Evolutionary conservation across 2,113 vertebrate genomes (phyloP), one percentile per base, ranked within the genome.

Genomic region (Datnioides undecimradiatus): DNA sequence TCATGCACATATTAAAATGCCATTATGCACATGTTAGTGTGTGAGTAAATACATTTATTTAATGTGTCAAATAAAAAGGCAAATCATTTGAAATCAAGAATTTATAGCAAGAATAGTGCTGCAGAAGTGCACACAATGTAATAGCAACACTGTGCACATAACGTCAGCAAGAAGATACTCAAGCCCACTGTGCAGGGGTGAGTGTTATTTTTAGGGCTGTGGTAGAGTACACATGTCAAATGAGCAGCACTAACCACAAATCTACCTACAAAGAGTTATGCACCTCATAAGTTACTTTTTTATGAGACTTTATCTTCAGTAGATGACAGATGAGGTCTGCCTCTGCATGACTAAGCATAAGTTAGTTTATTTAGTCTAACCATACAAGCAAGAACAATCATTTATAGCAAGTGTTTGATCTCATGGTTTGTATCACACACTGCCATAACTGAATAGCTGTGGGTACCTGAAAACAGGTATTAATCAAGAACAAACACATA

Each of bases 181-280:
- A 60, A 79, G 81, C 68, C 72, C 82, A 86, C 74, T 77, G 73
- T 69, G 58, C 59, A 65, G 62, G 82, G 84, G 23, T 68, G 52
- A 40, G 78, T 23, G 86, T 76, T 93, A 92, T 93, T 91, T 94
- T 91, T 94, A 92, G 90, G 67, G 48, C 52, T 16, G 58, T 70
- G 74, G 67, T 43, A 33, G 74, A 85, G 65, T 74, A 23, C 69
- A 73, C 76, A 43, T 57, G 65, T 64, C 55, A 79, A 85, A 64
- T 58, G 49, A 76, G 74, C 58, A 76, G 23, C 63, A 77, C 55
- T 25, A 34, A 45, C 46, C 29, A 81, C 63, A 81, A 73, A 71
- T 86, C 71, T 78, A 75, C 90, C 52, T 71, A 81, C 65, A 72
- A 72, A 62, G 58, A 60, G 71, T 83, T 38, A 48, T 51, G 38